Percentiles rank a stretch among this genome's conserved stretches.
phyloP scores from a whole-genome alignment of 2,888 invertebrate genomes.

The Dorcus parallelipipedus region DNA sequence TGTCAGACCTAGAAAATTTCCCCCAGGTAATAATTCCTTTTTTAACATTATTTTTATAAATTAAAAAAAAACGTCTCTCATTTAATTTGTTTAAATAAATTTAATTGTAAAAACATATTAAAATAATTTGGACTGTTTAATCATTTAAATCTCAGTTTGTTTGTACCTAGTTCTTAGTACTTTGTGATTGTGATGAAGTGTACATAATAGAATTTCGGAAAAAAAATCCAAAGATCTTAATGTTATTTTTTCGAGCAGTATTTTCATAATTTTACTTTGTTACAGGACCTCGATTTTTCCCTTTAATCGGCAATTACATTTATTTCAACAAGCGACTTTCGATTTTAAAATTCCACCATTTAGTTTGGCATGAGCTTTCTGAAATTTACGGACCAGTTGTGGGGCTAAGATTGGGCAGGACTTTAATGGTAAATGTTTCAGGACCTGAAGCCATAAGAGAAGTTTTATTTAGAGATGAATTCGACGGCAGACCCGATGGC shows the following conservation, averaged over 20 bases:
- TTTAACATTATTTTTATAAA: no score
- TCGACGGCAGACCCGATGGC: constrained; percentile 68
- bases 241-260: no score
- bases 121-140: no score
- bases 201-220: background rate
- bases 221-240: background rate
- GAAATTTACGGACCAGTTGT: constrained; percentile 61
- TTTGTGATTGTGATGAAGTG: background rate
- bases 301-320: constrained; percentile 54
- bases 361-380: constrained; percentile 59
- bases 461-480: constrained; percentile 60
- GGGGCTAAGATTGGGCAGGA: constrained; percentile 63
- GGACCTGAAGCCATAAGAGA: constrained; percentile 61
- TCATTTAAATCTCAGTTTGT: no score
- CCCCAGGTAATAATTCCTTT: constrained; percentile 55
- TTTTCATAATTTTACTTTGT: background rate
- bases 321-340: constrained; percentile 42
- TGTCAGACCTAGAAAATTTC: constrained; percentile 51
- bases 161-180: no score
- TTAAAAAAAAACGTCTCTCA: no score
- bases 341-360: constrained; percentile 53
- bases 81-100: no score
- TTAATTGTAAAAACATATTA: no score
- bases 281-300: constrained; percentile 56
- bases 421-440: constrained; percentile 60